Conservation (phyloP, 1,140 invertebrate genomes). For the Leptinotarsa defecta region DNA sequence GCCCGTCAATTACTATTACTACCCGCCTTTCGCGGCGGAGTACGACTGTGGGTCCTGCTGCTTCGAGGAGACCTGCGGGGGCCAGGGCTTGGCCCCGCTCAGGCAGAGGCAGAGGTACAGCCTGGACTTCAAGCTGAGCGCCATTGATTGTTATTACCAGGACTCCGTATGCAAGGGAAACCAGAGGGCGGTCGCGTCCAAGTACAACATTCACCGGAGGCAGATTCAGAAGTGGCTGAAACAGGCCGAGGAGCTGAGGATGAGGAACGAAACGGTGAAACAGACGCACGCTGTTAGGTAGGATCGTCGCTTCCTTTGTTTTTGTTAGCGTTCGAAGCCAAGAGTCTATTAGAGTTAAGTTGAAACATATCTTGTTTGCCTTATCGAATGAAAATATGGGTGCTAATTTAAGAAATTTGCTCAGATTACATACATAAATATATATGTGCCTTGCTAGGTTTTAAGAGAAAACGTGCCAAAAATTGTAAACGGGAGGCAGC, state of each 20-base stretch:
- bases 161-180: conserved; percentile 63
- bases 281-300: conserved; percentile 45
- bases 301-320: neutral
- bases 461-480: conserved; percentile 41
- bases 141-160: conserved; percentile 60
- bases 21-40: conserved; percentile 26
- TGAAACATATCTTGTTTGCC: conserved; percentile 29
- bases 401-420: conserved; percentile 29
- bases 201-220: conserved; percentile 67
- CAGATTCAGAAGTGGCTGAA: conserved; percentile 69
- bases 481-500: conserved; percentile 38
- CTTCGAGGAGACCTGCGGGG: conserved; percentile 39
- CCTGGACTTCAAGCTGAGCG: conserved; percentile 60
- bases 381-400: conserved; percentile 26
- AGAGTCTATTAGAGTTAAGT: conserved; percentile 27
- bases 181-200: conserved; percentile 65
- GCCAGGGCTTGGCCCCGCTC: conserved; percentile 30
- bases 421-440: conserved; percentile 18
- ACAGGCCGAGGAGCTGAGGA: conserved; percentile 60
- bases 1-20: conserved; percentile 42
- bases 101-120: conserved; percentile 56
- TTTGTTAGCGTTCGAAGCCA: conserved; percentile 9
- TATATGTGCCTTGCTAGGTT: conserved; percentile 39
- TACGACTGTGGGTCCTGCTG: conserved; percentile 33
- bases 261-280: conserved; percentile 46